phyloP scores from a whole-genome alignment of 2,113 vertebrate species.

The Anhinga rufa region DNA sequence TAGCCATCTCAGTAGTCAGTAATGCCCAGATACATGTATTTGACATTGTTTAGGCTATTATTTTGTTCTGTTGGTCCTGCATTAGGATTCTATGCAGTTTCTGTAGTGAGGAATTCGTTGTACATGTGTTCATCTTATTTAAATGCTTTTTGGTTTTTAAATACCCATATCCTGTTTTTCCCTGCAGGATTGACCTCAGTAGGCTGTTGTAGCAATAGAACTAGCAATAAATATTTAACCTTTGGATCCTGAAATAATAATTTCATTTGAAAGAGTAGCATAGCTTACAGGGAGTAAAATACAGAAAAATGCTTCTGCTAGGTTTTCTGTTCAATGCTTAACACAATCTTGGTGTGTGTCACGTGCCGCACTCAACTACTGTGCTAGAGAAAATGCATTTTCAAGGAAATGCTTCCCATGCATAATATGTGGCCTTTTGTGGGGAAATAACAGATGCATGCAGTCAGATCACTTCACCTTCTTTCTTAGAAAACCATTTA shows the following conservation, averaged over 20 bases:
- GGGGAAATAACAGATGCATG: background rate
- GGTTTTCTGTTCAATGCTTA: background rate
- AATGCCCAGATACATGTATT: background rate
- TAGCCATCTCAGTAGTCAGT: background rate
- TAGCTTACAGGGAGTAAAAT: background rate
- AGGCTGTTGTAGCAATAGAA: slow-evolving; percentile 13
- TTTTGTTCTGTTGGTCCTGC: slow-evolving; percentile 24
- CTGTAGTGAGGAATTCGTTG: slow-evolving; percentile 22
- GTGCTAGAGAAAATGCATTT: slow-evolving; percentile 7
- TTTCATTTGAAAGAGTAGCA: background rate
- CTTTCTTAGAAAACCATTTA: background rate
- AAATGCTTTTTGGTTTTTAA: slow-evolving; percentile 29
- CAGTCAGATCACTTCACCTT: background rate
- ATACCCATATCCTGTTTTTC: background rate
- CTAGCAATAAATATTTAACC: slow-evolving; percentile 36
- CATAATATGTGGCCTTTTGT: background rate
- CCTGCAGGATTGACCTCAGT: slow-evolving; percentile 12
- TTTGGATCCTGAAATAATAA: background rate
- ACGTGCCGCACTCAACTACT: background rate
- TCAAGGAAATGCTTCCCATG: background rate
- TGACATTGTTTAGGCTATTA: slow-evolving; percentile 24
- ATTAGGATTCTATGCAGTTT: slow-evolving; percentile 30
- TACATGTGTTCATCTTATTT: background rate
- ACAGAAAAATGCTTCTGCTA: background rate
- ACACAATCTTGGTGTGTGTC: background rate